Evolutionary conservation across 2,888 invertebrate genomes (phyloP), one percentile per base, ranked within the genome.

Genomic region (Aphidoletes aphidimyza): DNA sequence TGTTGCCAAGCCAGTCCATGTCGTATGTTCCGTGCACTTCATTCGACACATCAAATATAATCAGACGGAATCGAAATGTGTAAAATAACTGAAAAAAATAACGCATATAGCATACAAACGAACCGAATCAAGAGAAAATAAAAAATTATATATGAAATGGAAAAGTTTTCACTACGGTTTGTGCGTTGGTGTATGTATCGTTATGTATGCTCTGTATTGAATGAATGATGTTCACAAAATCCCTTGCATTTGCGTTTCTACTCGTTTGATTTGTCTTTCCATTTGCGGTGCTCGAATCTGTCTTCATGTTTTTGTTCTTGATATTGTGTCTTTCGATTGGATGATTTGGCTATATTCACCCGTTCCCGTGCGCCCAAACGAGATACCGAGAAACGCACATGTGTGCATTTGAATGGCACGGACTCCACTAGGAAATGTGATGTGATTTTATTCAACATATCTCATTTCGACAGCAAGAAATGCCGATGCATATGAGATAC

Each of bases 311-410:
- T 69, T 54, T 54, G 54, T 54, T 69, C 34, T 30, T 19, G 2
- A 69, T 69, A 69, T 30, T 69, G 30, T 69, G 69, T 69, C 69
- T 69, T 69, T 69, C 69, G 69, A 69, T 69, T 69, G 30, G 69
- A 69, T 30, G 69, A 69, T 69, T 69, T 69, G 69, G 30, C 34
- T 69, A 30, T 30, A 69, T 69, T 69, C 69, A 14, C 42, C 14
- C 42, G 42, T 42, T 42, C 42, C 14, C 42, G 6, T 14, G 69
- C 69, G 30, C 69, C 54, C n/a, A n/a, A 22, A n/a, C 54, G 22
- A 54, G 22, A 54, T n/a, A 54, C 54, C n/a, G n/a, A 54, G 0
- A 54, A 5, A n/a, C n/a, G 9, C n/a, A 54, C n/a, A 22, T 22
- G 54, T 54, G 22, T 54, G 14, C 22, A 54, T 54, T 54, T 47